Conservation (phyloP, 2,888 invertebrate genomes). For the Trissolcus brochymenae region DNA sequence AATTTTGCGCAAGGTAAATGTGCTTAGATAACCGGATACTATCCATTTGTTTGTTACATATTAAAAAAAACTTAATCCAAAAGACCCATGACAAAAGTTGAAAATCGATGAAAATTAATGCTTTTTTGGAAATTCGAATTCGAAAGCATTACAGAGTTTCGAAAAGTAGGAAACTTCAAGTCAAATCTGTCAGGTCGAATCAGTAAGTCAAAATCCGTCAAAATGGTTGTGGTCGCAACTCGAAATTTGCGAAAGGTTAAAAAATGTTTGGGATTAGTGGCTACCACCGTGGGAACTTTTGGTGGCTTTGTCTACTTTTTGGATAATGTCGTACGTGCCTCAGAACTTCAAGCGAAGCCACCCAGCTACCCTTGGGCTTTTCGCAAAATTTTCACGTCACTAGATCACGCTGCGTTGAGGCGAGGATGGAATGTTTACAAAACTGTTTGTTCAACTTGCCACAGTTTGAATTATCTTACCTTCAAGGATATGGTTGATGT, state of each 20-base stretch:
- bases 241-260: constrained; percentile 15
- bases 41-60: constrained; percentile 1
- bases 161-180: too few relatives aligned
- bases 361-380: constrained; percentile 91
- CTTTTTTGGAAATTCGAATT: too few relatives aligned
- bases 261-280: constrained; percentile 49
- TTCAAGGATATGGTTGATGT: constrained; percentile 94
- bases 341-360: constrained; percentile 86
- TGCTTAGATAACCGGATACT: background rate
- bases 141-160: too few relatives aligned
- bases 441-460: constrained; percentile 98
- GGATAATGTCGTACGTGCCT: constrained; percentile 89
- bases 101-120: too few relatives aligned
- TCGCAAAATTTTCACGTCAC: constrained; percentile 79
- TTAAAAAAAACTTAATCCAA: background rate
- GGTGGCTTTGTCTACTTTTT: constrained; percentile 73
- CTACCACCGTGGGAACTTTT: constrained; percentile 53
- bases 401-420: constrained; percentile 91
- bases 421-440: constrained; percentile 95
- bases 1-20: constrained; percentile 56
- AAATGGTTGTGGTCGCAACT: background rate
- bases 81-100: too few relatives aligned
- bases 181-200: too few relatives aligned
- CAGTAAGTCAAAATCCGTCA: too few relatives aligned
- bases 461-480: constrained; percentile 92